Evolutionary conservation across 2,888 invertebrate genomes (phyloP).

Genomic region (Catocala nupta): DNA sequence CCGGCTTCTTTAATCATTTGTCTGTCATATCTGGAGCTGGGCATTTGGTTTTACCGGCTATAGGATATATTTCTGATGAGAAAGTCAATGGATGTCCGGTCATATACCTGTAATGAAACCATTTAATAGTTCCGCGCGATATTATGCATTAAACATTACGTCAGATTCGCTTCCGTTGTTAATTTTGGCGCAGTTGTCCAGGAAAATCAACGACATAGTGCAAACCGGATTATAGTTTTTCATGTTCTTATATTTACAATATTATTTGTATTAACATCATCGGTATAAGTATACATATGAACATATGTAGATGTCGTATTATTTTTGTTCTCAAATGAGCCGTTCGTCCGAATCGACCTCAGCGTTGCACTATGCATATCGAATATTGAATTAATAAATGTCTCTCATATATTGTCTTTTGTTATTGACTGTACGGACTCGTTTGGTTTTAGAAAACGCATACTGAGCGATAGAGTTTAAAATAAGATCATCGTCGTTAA

Average conservation of each 20-base stretch:
- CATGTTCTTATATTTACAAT: neutral
- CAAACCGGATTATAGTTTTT: neutral
- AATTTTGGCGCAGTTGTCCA: conserved; percentile 41
- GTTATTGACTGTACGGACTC: neutral
- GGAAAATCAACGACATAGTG: conserved; percentile 23
- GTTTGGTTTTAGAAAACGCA: too few species aligned
- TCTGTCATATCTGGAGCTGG: neutral
- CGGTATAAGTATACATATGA: neutral
- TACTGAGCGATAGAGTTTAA: too few species aligned
- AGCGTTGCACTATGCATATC: conserved; percentile 32
- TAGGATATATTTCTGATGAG: neutral
- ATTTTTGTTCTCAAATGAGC: conserved; percentile 51
- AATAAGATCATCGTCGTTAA: too few species aligned
- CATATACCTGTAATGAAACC: conserved; percentile 33
- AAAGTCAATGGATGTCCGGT: neutral
- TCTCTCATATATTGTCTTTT: neutral
- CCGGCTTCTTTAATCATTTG: conserved; percentile 11
- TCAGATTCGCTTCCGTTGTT: conserved; percentile 47
- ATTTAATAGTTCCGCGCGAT: conserved; percentile 27
- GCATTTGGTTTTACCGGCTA: neutral
- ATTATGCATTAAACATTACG: conserved; percentile 50
- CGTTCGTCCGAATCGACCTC: conserved; percentile 58
- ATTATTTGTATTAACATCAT: neutral
- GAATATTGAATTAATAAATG: conserved; percentile 16
- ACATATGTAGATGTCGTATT: conserved; percentile 25